Conservation (phyloP, 2,113 vertebrate species). For the Piprites chloris region DNA sequence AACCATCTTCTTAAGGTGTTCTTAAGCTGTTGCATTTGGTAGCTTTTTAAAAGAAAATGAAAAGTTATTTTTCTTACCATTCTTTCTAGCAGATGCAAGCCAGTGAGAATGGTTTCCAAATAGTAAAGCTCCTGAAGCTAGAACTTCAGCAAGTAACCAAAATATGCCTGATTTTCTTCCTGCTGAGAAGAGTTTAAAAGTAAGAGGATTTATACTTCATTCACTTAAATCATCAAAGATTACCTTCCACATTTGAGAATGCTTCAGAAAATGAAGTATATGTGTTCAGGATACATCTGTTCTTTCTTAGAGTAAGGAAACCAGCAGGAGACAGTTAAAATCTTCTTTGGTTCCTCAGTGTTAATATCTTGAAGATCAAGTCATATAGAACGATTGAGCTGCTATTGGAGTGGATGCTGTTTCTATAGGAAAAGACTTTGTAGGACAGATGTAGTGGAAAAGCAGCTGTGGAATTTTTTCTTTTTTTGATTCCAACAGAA, state of each 20-base stretch:
- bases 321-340: not conserved
- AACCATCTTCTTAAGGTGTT: not conserved
- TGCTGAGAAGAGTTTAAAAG: not conserved
- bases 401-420: not conserved
- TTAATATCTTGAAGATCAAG: not conserved
- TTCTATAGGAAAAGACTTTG: not conserved
- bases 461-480: not conserved
- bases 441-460: not conserved
- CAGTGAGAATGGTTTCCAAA: not conserved
- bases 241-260: not conserved
- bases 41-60: not conserved
- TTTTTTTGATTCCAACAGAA: accelerated
- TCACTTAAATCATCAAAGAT: not conserved
- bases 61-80: not conserved
- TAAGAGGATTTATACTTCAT: not conserved
- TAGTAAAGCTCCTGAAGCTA: not conserved
- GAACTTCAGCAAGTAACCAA: not conserved
- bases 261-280: too few species aligned
- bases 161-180: not conserved
- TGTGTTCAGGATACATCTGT: not conserved
- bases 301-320: not conserved
- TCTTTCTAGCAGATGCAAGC: not conserved
- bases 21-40: not conserved
- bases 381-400: not conserved
- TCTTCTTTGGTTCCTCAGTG: not conserved